These are phyloP conservation scores for Champsocephalus gunnari DNA, from an alignment of 2,797 vertebrate genomes.

Conservation along the genomic window DNA sequence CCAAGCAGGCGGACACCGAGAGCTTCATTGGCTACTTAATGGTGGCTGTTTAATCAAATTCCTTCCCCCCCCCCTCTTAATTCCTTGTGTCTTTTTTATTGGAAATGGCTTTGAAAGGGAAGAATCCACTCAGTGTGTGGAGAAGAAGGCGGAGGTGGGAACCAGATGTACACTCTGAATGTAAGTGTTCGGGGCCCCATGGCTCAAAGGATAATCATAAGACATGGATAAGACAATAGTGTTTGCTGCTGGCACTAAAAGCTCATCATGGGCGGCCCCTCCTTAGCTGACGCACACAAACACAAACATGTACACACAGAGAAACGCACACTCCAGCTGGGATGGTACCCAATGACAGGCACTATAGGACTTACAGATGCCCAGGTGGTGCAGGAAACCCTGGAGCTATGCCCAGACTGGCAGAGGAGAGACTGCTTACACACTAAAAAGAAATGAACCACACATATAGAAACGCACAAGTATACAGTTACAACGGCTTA, in stretches of 20 bases:
- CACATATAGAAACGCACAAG: constrained; percentile 32
- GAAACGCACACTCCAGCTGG: constrained; percentile 78
- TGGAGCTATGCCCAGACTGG: constrained; percentile 82
- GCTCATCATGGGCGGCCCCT: constrained; percentile 70
- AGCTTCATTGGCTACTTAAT: constrained; percentile 76
- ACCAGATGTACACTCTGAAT: constrained; percentile 56
- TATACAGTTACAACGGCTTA: constrained; percentile 45
- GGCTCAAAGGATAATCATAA: constrained; percentile 62
- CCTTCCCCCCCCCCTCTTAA: constrained; percentile 27
- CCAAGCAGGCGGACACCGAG: constrained; percentile 49
- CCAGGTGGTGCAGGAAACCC: constrained; percentile 83
- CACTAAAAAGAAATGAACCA: constrained; percentile 56
- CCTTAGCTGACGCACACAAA: constrained; percentile 45
- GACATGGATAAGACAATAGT: constrained; percentile 72
- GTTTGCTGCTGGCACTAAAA: constrained; percentile 78
- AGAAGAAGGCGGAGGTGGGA: constrained; percentile 35
- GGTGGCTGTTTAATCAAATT: constrained; percentile 70
- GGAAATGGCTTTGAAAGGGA: constrained; percentile 54
- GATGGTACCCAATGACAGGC: constrained; percentile 77
- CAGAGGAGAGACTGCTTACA: constrained; percentile 58
- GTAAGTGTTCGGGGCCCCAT: constrained; percentile 17
- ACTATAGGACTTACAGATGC: constrained; percentile 76
- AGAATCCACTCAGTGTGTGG: constrained; percentile 36
- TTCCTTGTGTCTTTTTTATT: constrained; percentile 58
- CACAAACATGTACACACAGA: constrained; percentile 18